phyloP scores from a whole-genome alignment of 2,113 vertebrate genomes.

The Plotosus lineatus region DNA sequence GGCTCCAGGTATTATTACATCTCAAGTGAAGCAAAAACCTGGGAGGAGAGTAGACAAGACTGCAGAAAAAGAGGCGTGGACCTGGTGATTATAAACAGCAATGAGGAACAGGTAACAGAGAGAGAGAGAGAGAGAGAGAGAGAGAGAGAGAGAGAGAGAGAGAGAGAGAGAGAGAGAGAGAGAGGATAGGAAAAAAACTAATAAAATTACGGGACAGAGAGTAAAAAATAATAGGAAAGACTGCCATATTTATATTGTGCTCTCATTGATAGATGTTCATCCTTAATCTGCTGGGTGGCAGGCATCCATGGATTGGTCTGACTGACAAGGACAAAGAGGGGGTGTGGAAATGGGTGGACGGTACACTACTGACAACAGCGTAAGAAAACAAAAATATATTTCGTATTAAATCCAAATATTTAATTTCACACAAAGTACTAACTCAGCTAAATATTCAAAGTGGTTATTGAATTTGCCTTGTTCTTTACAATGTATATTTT shows the following conservation, averaged over 20 bases:
- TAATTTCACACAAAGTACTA: not conserved
- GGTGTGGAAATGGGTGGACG: slow-evolving; percentile 25
- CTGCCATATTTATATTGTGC: not conserved
- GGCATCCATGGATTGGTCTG: slow-evolving; percentile 20
- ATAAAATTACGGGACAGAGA: not conserved
- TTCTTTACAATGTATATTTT: not conserved
- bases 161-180: no score
- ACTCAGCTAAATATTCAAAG: not conserved
- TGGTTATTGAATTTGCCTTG: not conserved
- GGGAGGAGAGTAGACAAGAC: slow-evolving; percentile 25
- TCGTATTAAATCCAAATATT: not conserved
- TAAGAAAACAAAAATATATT: not conserved
- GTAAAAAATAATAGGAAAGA: not conserved
- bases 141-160: not conserved
- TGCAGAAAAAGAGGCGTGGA: not conserved
- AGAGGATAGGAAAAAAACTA: no score
- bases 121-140: not conserved
- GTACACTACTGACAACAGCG: not conserved
- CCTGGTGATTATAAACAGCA: slow-evolving; percentile 36
- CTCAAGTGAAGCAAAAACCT: not conserved
- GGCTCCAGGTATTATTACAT: not conserved
- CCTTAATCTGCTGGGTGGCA: not conserved
- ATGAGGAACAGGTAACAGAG: not conserved
- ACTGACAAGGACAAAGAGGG: slow-evolving; percentile 2
- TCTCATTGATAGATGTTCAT: not conserved